phyloP scores from a whole-genome alignment of 1,140 invertebrate genomes.

The Diprion similis region DNA sequence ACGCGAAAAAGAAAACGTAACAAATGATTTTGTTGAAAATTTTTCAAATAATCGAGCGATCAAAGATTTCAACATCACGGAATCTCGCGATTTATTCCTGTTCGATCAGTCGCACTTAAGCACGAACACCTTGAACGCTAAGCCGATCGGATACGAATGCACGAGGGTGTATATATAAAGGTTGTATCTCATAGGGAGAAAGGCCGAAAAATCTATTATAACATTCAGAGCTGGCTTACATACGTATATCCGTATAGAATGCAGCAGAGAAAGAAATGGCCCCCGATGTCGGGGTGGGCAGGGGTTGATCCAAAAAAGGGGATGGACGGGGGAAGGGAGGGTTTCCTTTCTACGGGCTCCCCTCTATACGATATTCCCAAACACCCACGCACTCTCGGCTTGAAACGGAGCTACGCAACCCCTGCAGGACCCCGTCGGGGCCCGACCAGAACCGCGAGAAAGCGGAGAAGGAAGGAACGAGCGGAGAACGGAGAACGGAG shows the following conservation, averaged over 20 bases:
- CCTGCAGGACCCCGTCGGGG: neutral
- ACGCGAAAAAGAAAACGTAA: too few relatives aligned
- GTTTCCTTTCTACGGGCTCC: slow-evolving; percentile 39
- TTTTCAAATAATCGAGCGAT: too few relatives aligned
- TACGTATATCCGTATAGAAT: slow-evolving; percentile 18
- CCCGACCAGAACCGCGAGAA: slow-evolving; percentile 2
- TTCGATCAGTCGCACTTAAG: too few relatives aligned
- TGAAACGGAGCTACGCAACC: neutral
- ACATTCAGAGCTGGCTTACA: slow-evolving; percentile 16
- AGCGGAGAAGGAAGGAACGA: slow-evolving; percentile 14
- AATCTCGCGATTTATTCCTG: too few relatives aligned
- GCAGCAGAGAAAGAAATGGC: slow-evolving; percentile 35
- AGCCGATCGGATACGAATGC: too few relatives aligned
- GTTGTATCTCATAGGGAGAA: slow-evolving; percentile 20
- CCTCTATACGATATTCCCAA: slow-evolving; percentile 29
- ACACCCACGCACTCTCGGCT: slow-evolving; percentile 37
- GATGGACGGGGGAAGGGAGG: slow-evolving; percentile 26
- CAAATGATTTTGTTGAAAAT: too few relatives aligned
- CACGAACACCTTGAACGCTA: too few relatives aligned
- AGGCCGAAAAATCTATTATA: slow-evolving; percentile 37
- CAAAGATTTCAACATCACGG: too few relatives aligned
- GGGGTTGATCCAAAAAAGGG: slow-evolving; percentile 21
- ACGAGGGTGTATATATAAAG: too few relatives aligned
- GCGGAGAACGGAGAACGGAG: slow-evolving; percentile 14
- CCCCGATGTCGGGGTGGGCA: slow-evolving; percentile 21